Base-by-base conservation (phyloP, 2,797 vertebrate genomes). In the Miichthys miiuy region DNA sequence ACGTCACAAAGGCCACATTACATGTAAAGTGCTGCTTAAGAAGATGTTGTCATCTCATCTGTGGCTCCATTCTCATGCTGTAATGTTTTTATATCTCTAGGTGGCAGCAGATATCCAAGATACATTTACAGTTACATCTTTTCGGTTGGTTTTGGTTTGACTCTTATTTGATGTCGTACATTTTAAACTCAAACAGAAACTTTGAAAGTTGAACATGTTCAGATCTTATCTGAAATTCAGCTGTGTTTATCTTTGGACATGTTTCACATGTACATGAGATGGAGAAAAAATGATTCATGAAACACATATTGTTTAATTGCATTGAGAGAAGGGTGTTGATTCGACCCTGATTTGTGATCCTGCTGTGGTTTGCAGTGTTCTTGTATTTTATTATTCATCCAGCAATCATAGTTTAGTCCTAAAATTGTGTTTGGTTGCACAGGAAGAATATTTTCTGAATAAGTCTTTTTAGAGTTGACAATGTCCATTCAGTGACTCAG, bases 101-200 rank as follows among this genome's bases (percentile, higher is more conserved):
- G 56, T 91, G 92, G 91, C 88, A 91, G 93, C 89, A 94, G 56
- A 88, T 85, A 75, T 60, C 67, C n/a, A 52, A 48, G 5, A 51
- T 76, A 17, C 27, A 18, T 61, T 77, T 51, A 41, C 4, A 66
- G 12, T 34, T 4, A 0, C 25, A 17, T 47, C 11, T 58, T 61
- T 2, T 2, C 4, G 48, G 25, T 27, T 48, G 14, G 1, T 65
- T 72, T 51, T 9, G 13, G 3, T 30, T 47, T 38, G 13, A 18
- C 5, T 76, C 1, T 8, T 2, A 12, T 0, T 46, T 14, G 5
- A 23, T 55, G 18, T 0, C 21, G 56, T 34, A 20, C n/a, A 18
- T 30, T 30, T 47, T 52, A 18, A 25, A 13, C 2, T 34, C 2
- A 70, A 65, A 27, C 12, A 20, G 1, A 61, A 34, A 11, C 9